These are phyloP conservation scores for Glaucopsyche alexis DNA, from an alignment of 2,888 invertebrate species.

Conservation along the genomic window DNA sequence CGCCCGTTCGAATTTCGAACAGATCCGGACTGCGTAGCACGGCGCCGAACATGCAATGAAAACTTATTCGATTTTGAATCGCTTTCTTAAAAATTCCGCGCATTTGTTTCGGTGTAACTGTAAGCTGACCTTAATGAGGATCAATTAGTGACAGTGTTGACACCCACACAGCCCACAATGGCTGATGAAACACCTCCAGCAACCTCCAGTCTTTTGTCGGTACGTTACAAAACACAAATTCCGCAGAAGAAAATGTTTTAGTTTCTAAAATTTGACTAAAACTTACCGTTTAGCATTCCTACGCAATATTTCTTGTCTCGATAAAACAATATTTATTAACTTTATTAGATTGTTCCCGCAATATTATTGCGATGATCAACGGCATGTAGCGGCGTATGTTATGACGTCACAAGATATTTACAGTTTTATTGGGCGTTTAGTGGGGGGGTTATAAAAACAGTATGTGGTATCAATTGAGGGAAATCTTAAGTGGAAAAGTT, in stretches of 20 bases:
- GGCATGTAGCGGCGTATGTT: background rate
- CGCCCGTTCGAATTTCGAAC: no score
- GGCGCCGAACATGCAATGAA: no score
- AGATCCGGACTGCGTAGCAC: no score
- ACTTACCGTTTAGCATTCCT: background rate
- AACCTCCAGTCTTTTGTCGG: background rate
- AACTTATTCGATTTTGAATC: no score
- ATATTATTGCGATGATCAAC: background rate
- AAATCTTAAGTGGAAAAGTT: constrained; percentile 10
- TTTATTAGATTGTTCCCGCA: no score
- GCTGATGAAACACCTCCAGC: background rate
- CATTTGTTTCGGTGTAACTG: no score
- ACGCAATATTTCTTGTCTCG: no score
- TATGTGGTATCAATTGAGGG: constrained; percentile 4
- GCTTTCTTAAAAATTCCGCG: no score
- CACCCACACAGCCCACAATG: background rate
- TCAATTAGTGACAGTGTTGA: constrained; percentile 1
- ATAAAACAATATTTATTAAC: no score
- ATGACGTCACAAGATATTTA: constrained; percentile 1
- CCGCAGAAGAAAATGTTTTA: background rate
- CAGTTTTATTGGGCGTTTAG: background rate
- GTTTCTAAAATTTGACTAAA: background rate
- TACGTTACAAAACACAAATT: background rate
- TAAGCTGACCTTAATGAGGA: background rate
- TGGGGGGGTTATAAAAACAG: constrained; percentile 7